phyloP scores from a whole-genome alignment of 2,797 vertebrate genomes.

The Neosilurus hyrtlii region DNA sequence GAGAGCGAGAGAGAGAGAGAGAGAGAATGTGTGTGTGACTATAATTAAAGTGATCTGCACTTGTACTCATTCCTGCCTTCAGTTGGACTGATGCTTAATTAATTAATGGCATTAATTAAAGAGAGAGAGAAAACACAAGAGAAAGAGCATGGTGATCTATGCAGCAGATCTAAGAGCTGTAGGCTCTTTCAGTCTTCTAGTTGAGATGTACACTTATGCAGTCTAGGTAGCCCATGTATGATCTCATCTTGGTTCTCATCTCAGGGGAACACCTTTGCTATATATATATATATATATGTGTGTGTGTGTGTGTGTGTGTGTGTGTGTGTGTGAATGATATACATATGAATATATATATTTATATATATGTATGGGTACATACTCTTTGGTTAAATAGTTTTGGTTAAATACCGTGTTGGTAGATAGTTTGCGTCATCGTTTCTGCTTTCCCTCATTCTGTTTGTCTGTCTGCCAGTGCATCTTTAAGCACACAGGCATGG shows the following conservation, averaged over 20 bases:
- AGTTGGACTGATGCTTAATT: constrained; percentile 79
- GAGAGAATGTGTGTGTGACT: constrained; percentile 39
- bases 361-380: not conserved
- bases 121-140: constrained; percentile 50
- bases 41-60: constrained; percentile 75
- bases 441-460: constrained; percentile 25
- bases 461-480: constrained; percentile 60
- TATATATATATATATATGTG: no score
- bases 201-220: constrained; percentile 24
- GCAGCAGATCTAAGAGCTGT: constrained; percentile 38
- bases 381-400: not conserved
- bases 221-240: constrained; percentile 19
- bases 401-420: not conserved
- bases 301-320: no score
- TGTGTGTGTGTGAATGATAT: no score
- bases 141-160: constrained; percentile 25
- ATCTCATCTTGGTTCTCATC: not conserved
- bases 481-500: constrained; percentile 73
- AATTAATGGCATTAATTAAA: constrained; percentile 76
- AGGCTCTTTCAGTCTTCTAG: constrained; percentile 28
- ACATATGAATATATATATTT: no score
- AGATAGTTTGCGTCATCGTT: constrained; percentile 20
- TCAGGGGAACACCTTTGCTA: not conserved
- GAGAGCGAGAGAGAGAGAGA: constrained; percentile 12
- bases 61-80: constrained; percentile 60